phyloP scores from a whole-genome alignment of 2,797 vertebrate genomes.

The Pangasius larnaudii region DNA sequence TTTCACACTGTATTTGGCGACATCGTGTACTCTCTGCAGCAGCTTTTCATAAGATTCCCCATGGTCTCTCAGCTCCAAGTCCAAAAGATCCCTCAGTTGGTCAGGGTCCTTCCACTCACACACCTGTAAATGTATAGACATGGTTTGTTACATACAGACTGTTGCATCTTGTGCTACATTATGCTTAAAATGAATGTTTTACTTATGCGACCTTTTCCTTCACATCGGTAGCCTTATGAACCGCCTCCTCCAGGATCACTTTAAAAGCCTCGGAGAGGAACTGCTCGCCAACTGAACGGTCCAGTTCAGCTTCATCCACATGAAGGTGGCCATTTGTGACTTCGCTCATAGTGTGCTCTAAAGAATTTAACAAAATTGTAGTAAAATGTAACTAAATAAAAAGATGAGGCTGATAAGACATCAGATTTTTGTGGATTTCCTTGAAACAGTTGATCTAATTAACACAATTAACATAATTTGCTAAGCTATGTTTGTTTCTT shows the following conservation, averaged over 20 bases:
- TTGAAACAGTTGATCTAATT: not conserved
- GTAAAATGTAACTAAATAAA: not conserved
- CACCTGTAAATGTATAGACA: conserved; percentile 71
- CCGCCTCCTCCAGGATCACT: conserved; percentile 80
- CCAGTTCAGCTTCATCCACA: conserved; percentile 46
- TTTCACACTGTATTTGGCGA: conserved; percentile 86
- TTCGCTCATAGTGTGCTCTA: conserved; percentile 36
- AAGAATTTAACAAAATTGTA: not conserved
- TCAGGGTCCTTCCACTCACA: conserved; percentile 85
- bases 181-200: not conserved
- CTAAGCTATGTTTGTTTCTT: not conserved
- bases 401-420: not conserved
- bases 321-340: conserved; percentile 23
- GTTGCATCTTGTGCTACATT: not conserved
- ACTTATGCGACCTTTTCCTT: conserved; percentile 76
- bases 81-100: conserved; percentile 78
- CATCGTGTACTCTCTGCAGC: conserved; percentile 78
- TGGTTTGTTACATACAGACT: not conserved
- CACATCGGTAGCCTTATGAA: conserved; percentile 79
- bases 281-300: conserved; percentile 69
- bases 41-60: conserved; percentile 77
- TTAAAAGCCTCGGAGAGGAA: conserved; percentile 80
- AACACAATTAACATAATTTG: not conserved
- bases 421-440: not conserved
- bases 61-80: conserved; percentile 78